Percentiles rank a stretch among this genome's conserved stretches.
Evolutionary conservation across 2,797 vertebrate species (phyloP).

Genomic region (Xenops minutus): DNA sequence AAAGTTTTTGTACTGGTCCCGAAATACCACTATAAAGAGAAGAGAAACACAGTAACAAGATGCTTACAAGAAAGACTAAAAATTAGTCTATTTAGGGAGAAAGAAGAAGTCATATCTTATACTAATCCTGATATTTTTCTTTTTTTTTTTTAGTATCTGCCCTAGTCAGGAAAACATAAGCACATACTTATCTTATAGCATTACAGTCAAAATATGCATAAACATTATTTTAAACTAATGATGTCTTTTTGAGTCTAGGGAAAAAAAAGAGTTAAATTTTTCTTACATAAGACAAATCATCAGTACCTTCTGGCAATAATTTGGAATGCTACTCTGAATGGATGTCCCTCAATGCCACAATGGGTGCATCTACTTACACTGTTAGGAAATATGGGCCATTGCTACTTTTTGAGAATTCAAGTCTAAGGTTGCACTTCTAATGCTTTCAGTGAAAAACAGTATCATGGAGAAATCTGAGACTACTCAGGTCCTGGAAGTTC

Average conservation of each 20-base stretch:
- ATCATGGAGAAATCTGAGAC: not conserved
- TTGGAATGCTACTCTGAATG: not conserved
- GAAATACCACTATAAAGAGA: not conserved
- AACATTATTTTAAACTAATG: not conserved
- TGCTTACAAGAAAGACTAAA: not conserved
- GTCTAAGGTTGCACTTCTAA: not conserved
- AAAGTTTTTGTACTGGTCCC: not conserved
- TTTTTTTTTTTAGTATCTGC: not conserved
- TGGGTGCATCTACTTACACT: not conserved
- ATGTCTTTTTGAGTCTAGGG: not conserved
- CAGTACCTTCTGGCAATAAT: not conserved
- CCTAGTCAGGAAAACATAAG: not conserved
- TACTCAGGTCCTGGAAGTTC: not conserved
- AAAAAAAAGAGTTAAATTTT: not conserved
- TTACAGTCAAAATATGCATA: not conserved
- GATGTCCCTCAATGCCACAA: not conserved
- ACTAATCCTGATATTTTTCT: fast-evolving
- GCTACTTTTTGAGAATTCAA: not conserved
- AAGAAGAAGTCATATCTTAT: not conserved
- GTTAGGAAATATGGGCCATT: not conserved
- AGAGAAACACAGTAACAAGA: not conserved
- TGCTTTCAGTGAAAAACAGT: not conserved
- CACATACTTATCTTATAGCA: not conserved
- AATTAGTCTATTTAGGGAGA: not conserved
- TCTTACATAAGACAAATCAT: not conserved